Conservation (phyloP, 64 coral and sea anemone genomes). For the Catalaphyllia jardinei region DNA sequence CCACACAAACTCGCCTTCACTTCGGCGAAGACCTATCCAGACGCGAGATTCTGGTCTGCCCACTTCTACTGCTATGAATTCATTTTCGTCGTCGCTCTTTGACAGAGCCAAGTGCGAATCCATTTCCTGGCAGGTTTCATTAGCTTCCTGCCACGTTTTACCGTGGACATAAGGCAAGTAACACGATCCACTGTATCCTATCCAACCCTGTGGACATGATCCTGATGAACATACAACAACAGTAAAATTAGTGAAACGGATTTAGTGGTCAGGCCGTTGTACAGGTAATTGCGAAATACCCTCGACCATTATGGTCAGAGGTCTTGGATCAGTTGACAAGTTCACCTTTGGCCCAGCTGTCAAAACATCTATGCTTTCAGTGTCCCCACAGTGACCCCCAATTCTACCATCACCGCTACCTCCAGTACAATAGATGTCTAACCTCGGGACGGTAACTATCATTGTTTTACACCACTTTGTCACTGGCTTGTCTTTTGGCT, state of each 20-base stretch:
- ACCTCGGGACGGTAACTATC: too few species aligned
- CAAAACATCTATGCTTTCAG: too few species aligned
- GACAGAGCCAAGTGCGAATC: slow-evolving; percentile 35
- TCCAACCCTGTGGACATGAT: slow-evolving; percentile 49
- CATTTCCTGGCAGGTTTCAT: slow-evolving; percentile 13
- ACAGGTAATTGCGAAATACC: too few species aligned
- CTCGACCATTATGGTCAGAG: too few species aligned
- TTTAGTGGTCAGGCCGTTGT: background rate
- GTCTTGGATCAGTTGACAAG: too few species aligned
- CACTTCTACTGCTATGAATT: slow-evolving; percentile 30
- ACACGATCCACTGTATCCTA: slow-evolving; percentile 16
- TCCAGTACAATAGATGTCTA: too few species aligned
- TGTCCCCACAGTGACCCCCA: too few species aligned
- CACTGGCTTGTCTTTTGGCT: too few species aligned
- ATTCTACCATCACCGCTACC: too few species aligned
- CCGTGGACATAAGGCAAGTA: slow-evolving; percentile 18
- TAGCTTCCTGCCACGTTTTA: slow-evolving; percentile 32
- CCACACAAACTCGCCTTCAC: slow-evolving; percentile 15
- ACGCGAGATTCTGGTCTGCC: slow-evolving; percentile 25
- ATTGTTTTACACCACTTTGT: too few species aligned
- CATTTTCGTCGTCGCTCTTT: slow-evolving; percentile 2
- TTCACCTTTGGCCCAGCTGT: too few species aligned
- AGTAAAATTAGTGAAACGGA: background rate
- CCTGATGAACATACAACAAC: background rate
- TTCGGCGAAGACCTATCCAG: slow-evolving; percentile 32